Conservation (phyloP, 1,140 invertebrate species). For the Nilaparvata lugens region DNA sequence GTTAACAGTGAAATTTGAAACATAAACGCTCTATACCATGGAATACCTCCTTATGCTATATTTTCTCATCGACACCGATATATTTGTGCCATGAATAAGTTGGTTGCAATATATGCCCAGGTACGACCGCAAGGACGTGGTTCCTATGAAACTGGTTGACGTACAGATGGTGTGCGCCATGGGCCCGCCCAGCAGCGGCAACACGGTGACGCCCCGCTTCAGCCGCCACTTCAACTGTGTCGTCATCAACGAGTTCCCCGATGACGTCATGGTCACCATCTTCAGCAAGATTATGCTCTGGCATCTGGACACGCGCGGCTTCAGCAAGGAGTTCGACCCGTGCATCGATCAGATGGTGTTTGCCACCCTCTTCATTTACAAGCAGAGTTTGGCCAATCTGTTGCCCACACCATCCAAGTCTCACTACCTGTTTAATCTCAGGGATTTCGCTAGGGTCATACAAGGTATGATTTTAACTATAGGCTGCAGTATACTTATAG, state of each 20-base stretch:
- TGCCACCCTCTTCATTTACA: conserved; percentile 81
- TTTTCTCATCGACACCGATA: too few species aligned
- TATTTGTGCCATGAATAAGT: too few species aligned
- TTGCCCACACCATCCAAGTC: conserved; percentile 85
- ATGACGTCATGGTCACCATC: conserved; percentile 74
- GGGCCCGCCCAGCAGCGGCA: conserved; percentile 74
- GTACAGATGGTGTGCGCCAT: conserved; percentile 82
- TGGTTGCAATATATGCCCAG: too few species aligned
- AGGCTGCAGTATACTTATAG: too few species aligned
- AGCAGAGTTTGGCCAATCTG: conserved; percentile 68
- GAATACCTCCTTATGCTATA: too few species aligned
- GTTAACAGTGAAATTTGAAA: too few species aligned
- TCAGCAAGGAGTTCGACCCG: conserved; percentile 91
- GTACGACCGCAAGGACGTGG: conserved; percentile 81
- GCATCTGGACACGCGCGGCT: conserved; percentile 90
- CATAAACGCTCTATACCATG: too few species aligned
- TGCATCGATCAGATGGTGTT: conserved; percentile 82
- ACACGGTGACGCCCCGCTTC: conserved; percentile 77
- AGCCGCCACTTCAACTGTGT: conserved; percentile 83
- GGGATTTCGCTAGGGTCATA: conserved; percentile 90
- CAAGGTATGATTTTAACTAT: conserved; percentile 46
- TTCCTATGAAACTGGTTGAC: conserved; percentile 78
- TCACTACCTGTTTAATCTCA: conserved; percentile 90
- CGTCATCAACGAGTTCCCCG: conserved; percentile 83
- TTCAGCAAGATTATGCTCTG: conserved; percentile 87